Conservation (phyloP, 2,113 vertebrate species). For the Micronycteris hirsuta region DNA sequence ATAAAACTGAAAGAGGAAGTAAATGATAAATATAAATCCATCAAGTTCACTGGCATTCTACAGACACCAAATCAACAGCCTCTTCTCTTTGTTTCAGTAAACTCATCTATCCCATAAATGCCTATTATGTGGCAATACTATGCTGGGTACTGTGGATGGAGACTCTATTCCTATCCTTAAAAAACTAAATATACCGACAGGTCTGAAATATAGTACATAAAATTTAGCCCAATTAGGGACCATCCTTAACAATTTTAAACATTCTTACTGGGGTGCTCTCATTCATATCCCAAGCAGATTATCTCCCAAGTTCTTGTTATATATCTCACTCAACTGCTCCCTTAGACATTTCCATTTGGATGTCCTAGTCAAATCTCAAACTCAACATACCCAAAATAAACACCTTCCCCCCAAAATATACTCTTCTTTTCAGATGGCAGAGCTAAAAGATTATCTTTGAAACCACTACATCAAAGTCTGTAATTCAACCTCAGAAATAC, state of each 20-base stretch:
- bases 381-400: neutral
- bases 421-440: neutral
- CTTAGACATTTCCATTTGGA: neutral
- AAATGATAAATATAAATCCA: neutral
- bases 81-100: neutral
- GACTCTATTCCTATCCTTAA: neutral
- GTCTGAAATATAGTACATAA: neutral
- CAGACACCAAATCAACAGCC: neutral
- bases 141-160: neutral
- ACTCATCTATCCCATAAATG: neutral
- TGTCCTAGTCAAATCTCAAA: constrained; percentile 12
- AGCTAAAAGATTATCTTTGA: neutral
- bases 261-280: neutral
- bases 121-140: neutral
- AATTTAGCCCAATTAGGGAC: neutral
- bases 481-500: constrained; percentile 3
- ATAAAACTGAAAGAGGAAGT: neutral
- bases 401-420: neutral
- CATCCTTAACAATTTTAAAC: neutral
- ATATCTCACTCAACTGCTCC: neutral
- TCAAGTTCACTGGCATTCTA: constrained; percentile 1
- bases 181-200: neutral
- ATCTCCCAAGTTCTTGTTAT: neutral
- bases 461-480: neutral
- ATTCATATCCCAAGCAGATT: neutral